Evolutionary conservation across 1,140 invertebrate species (phyloP).

Genomic region (Drosophila subpulchrella): DNA sequence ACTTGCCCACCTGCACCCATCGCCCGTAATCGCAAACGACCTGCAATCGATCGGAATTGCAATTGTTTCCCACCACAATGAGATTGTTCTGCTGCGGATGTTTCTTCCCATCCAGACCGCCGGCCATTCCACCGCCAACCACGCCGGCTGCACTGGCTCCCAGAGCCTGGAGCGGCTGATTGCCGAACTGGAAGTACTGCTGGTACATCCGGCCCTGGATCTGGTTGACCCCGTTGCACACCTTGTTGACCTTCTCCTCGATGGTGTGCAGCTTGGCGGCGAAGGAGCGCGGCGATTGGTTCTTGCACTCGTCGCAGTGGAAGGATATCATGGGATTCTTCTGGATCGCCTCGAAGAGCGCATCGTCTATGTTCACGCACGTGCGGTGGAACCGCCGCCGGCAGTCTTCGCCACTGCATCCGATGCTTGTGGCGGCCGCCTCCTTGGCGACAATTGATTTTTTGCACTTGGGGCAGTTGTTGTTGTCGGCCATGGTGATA

Average conservation of each 20-base stretch:
- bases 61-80: slow-evolving; percentile 81
- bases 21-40: slow-evolving; percentile 81
- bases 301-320: slow-evolving; percentile 80
- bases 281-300: slow-evolving; percentile 75
- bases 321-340: slow-evolving; percentile 80
- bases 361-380: slow-evolving; percentile 80
- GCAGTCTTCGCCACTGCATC: slow-evolving; percentile 77
- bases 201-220: slow-evolving; percentile 84
- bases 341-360: slow-evolving; percentile 77
- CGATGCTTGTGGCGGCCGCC: slow-evolving; percentile 69
- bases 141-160: slow-evolving; percentile 29
- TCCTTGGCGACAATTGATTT: slow-evolving; percentile 81
- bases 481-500: slow-evolving; percentile 75
- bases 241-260: slow-evolving; percentile 82
- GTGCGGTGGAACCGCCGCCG: slow-evolving; percentile 79
- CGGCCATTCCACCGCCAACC: slow-evolving; percentile 16
- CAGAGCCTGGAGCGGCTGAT: slow-evolving; percentile 66
- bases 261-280: slow-evolving; percentile 75
- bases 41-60: slow-evolving; percentile 83
- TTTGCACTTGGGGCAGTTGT: slow-evolving; percentile 82
- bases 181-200: slow-evolving; percentile 82
- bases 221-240: slow-evolving; percentile 80
- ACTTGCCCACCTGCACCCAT: slow-evolving; percentile 83
- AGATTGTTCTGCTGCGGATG: slow-evolving; percentile 79
- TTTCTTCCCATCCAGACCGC: slow-evolving; percentile 73